Percentiles rank a stretch among this genome's conserved stretches.
Conservation (phyloP, 2,113 vertebrate genomes). For the Telmatochromis brichardi region DNA sequence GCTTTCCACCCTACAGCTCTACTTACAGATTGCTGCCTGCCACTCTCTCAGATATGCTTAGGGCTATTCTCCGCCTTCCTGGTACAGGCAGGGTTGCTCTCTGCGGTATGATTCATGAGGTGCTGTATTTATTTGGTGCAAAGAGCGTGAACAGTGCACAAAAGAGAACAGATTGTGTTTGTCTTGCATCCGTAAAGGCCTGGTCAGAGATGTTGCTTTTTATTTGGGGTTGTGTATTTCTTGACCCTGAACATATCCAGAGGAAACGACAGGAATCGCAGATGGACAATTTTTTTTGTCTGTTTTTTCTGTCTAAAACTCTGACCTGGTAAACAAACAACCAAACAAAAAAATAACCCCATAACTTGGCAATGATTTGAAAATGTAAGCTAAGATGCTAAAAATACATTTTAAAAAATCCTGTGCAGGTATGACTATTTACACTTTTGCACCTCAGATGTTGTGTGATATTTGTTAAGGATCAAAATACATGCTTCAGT, state of each 20-base stretch:
- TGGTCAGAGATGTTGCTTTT: constrained; percentile 16
- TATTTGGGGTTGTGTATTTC: constrained; percentile 19
- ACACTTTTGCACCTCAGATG: not conserved
- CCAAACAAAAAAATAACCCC: not conserved
- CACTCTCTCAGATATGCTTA: constrained; percentile 39
- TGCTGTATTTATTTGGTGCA: constrained; percentile 64
- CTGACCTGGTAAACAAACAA: not conserved
- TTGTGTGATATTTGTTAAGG: not conserved
- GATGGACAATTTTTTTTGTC: not conserved
- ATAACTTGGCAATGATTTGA: not conserved
- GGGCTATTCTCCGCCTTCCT: constrained; percentile 35
- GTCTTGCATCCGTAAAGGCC: constrained; percentile 41
- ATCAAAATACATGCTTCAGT: not conserved
- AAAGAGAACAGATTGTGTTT: constrained; percentile 57
- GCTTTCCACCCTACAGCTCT: constrained; percentile 40
- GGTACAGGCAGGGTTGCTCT: constrained; percentile 37
- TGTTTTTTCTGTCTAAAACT: not conserved
- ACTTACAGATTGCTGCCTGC: constrained; percentile 61
- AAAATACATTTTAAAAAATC: not conserved
- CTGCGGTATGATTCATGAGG: constrained; percentile 60
- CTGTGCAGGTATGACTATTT: not conserved
- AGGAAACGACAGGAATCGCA: not conserved
- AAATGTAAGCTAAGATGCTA: not conserved
- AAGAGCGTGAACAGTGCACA: constrained; percentile 59
- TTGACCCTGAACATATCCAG: constrained; percentile 8